Conservation (phyloP, 2,888 invertebrate genomes). For the Bursaphelenchus okinawaensis region DNA sequence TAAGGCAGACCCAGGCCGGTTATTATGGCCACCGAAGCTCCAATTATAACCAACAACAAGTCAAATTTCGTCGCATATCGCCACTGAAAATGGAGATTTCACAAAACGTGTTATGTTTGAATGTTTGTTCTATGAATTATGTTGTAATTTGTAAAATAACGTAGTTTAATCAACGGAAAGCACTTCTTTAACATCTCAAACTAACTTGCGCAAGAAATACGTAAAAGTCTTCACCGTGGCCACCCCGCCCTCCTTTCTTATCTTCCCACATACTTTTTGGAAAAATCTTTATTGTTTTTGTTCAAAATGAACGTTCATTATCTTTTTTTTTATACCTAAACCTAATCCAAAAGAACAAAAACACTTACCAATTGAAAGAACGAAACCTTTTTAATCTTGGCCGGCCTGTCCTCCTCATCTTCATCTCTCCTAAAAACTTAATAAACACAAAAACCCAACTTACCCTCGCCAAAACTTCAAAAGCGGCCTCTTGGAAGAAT, state of each 20-base stretch:
- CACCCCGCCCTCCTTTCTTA: no score
- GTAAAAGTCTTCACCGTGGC: no score
- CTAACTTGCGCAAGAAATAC: no score
- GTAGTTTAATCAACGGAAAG: no score
- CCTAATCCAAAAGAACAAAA: neutral
- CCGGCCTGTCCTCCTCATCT: conserved; percentile 6
- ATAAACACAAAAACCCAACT: neutral
- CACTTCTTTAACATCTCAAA: no score
- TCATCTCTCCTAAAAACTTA: neutral
- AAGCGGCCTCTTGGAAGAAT: neutral
- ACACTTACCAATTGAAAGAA: conserved; percentile 15
- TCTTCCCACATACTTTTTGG: no score
- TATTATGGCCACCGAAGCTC: conserved; percentile 35
- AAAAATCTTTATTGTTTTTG: no score
- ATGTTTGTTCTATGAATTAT: no score
- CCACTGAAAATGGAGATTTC: conserved; percentile 11
- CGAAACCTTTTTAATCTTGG: conserved; percentile 19
- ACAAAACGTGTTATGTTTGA: no score
- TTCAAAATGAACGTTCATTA: no score
- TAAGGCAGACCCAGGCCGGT: conserved; percentile 47
- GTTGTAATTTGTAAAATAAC: no score
- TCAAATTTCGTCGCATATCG: conserved; percentile 41
- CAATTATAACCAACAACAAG: conserved; percentile 36
- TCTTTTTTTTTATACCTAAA: neutral
- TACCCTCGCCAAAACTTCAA: neutral